Conservation (phyloP, 2,113 vertebrate species). For the Malurus cyaneus region DNA sequence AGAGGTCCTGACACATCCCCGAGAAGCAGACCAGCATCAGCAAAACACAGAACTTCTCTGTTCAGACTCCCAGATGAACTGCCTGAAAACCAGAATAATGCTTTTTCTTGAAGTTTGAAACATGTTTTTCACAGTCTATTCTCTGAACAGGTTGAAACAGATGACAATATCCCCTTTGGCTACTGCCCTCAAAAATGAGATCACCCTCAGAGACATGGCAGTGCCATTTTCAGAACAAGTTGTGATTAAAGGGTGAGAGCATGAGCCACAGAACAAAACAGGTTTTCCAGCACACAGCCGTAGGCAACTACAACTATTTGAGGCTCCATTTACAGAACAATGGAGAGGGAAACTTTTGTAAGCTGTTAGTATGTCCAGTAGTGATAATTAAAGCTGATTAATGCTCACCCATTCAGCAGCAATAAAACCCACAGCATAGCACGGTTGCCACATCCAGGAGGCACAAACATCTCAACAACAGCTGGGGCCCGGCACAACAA, state of each 20-base stretch:
- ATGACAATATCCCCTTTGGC: slow-evolving; percentile 17
- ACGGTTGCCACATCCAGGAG: neutral
- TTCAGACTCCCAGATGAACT: neutral
- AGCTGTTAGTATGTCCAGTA: neutral
- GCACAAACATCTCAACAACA: neutral
- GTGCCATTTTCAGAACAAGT: slow-evolving; percentile 25
- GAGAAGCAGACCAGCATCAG: neutral
- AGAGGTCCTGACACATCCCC: rapidly evolving
- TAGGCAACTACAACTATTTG: slow-evolving; percentile 24
- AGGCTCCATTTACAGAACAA: slow-evolving; percentile 22
- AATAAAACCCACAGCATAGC: neutral
- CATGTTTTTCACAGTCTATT: neutral
- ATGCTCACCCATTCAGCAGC: neutral
- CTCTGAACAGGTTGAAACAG: slow-evolving; percentile 22
- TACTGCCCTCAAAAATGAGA: slow-evolving; percentile 28
- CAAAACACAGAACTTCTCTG: neutral
- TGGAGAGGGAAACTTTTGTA: neutral
- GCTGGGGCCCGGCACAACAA: neutral
- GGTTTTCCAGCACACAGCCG: neutral
- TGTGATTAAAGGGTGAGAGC: slow-evolving; percentile 44
- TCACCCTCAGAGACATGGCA: neutral
- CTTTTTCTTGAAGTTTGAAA: slow-evolving; percentile 10
- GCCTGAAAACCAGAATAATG: neutral
- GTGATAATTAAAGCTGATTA: slow-evolving; percentile 42
- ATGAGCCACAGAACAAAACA: neutral